Evolutionary conservation across 2,113 vertebrate species (phyloP).

Genomic region (Tiliqua scincoides): DNA sequence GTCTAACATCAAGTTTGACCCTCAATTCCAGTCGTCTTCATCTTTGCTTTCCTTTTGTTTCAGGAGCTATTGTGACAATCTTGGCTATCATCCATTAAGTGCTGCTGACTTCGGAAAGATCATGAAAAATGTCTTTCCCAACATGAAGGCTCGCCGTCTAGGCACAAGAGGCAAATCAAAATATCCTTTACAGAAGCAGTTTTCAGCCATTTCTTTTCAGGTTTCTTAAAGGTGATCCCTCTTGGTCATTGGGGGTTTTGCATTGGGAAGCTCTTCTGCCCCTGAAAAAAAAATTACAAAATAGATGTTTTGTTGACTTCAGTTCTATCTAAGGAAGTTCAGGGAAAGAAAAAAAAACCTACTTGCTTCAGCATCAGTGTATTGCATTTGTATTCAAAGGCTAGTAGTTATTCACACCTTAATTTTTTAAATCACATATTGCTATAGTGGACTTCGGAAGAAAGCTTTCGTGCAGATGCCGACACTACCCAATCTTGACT

Average conservation of each 20-base stretch:
- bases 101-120: conserved; percentile 99
- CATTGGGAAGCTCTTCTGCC: neutral
- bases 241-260: neutral
- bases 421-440: conserved; percentile 87
- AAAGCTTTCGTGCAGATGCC: conserved; percentile 97
- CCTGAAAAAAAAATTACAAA: neutral
- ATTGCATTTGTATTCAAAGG: neutral
- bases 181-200: conserved; percentile 91
- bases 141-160: conserved; percentile 98
- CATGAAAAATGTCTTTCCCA: conserved; percentile 99
- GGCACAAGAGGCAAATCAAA: conserved; percentile 99
- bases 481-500: conserved; percentile 92
- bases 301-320: neutral
- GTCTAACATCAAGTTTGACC: no score
- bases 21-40: conserved; percentile 35
- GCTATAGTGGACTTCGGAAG: conserved; percentile 98
- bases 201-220: conserved; percentile 63
- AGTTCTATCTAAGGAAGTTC: conserved; percentile 14
- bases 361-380: neutral
- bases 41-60: conserved; percentile 68
- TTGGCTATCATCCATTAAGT: conserved; percentile 96
- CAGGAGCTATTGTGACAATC: conserved; percentile 99
- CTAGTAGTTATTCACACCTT: conserved; percentile 73
- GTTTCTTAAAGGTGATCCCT: conserved; percentile 55
- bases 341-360: conserved; percentile 3